Evolutionary conservation across 1,140 invertebrate genomes (phyloP), one percentile per base, ranked within the genome.

Genomic region (Megalopta genalis): DNA sequence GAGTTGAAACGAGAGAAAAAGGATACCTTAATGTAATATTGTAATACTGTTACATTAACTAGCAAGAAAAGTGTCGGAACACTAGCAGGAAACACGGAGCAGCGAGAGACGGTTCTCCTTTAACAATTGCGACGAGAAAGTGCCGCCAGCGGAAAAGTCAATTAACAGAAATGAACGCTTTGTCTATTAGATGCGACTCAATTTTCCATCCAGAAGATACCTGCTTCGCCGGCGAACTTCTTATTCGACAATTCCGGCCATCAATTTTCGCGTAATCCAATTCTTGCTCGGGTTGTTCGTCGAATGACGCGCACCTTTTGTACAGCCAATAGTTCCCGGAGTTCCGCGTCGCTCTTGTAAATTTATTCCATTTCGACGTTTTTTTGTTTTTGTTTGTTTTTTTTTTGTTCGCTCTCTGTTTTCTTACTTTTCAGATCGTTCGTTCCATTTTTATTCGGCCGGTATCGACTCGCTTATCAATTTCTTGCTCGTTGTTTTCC

Each of bases 91-190:
- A 23, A 46, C 32, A 18, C n/a, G 16, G 27, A 16, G 46, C 63
- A 74, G 69, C 49, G 74, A 52, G 32, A 84, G 73, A 70, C 49
- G 42, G 39, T n/a, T 0, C 52, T 39, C n/a, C 12, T 67, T 21
- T 63, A 74, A 84, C 69, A 74, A 71, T 60, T 59, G 63, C 65
- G 77, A 71, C 46, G 60, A 3, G 46, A 54, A 77, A 70, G 65
- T 54, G 74, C 73, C 65, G 62, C 54, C 21, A 72, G 60, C 60
- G 39, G 74, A 67, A 64, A 75, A 84, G 78, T 84, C 82, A 81
- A 85, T 85, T 85, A 85, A 67, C 65, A 62, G 57, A 67, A 64
- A 77, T 69, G 60, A 77, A 71, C 42, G 65, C 84, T 81, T 54
- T 49, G 60, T 49, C 72, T 62, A 62, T 32, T 57, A 65, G 74